A percentile compares a stretch with the other conserved stretches of the same genome.
These are phyloP conservation scores for Andrena minutula DNA, from an alignment of 2,888 invertebrate species.

Conservation along the genomic window DNA sequence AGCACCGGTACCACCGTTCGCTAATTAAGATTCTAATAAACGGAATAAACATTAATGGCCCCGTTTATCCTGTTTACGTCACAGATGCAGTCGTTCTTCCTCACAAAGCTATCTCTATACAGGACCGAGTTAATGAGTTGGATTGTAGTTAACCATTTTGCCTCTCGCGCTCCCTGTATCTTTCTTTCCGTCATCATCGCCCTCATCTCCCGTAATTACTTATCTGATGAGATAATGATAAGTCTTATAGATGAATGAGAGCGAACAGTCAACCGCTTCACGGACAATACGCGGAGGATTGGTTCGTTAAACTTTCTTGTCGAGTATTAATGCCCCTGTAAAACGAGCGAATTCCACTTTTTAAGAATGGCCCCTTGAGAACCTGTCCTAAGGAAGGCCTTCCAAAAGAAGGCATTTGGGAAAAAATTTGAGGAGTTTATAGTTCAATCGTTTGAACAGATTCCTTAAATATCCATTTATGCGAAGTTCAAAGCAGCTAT, in stretches of 20 bases:
- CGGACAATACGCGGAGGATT: constrained; percentile 62
- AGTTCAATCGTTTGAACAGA: background rate
- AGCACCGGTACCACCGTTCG: constrained; percentile 28
- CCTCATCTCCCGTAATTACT: constrained; percentile 45
- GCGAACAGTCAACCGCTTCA: constrained; percentile 32
- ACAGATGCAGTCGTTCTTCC: constrained; percentile 11
- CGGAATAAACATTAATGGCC: constrained; percentile 33
- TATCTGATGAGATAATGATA: constrained; percentile 51
- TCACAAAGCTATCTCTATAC: constrained; percentile 21
- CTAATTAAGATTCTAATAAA: constrained; percentile 50
- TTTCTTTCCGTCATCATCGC: background rate
- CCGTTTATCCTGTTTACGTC: constrained; percentile 27
- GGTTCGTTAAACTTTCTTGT: constrained; percentile 60
- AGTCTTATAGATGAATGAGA: constrained; percentile 49
- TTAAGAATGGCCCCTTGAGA: background rate
- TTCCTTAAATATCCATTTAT: background rate
- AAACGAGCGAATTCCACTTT: background rate
- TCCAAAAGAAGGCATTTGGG: background rate
- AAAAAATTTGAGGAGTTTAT: background rate
- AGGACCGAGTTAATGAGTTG: constrained; percentile 34
- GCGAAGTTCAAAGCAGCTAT: no score
- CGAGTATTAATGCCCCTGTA: background rate
- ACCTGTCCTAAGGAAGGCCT: background rate
- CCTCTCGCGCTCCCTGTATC: background rate
- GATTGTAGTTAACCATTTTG: constrained; percentile 24